Evolutionary conservation across 30 jellyfish, hydroid and myxozoan genomes (phyloP).

Genomic region (Hydra vulgaris): DNA sequence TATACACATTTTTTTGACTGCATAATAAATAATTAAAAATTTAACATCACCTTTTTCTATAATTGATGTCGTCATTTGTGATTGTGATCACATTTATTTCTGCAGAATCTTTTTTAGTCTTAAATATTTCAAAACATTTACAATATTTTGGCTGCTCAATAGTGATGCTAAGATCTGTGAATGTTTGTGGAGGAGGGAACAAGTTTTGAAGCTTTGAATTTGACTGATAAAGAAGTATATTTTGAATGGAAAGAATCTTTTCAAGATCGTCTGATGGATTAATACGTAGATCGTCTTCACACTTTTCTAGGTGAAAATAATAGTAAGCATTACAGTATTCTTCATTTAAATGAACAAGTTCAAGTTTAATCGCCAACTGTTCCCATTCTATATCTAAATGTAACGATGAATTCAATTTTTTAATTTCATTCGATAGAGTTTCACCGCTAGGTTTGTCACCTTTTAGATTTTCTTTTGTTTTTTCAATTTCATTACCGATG

Average conservation of each 20-base stretch:
- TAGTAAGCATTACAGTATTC: constrained; percentile 27
- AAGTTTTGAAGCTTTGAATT: not conserved
- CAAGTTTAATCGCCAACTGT: constrained; percentile 3
- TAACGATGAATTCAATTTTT: not conserved
- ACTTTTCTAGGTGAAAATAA: constrained; percentile 25
- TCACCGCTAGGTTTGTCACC: too few relatives aligned
- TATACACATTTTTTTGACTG: too few relatives aligned
- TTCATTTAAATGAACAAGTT: constrained; percentile 16
- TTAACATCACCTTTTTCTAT: too few relatives aligned
- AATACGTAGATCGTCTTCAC: constrained; percentile 11
- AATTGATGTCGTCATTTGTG: too few relatives aligned
- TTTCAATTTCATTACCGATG: not conserved
- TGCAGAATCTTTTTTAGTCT: too few relatives aligned
- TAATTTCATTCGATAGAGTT: not conserved
- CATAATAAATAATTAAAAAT: too few relatives aligned
- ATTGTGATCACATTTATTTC: too few relatives aligned
- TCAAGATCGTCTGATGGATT: constrained; percentile 15
- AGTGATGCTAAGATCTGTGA: constrained; percentile 23
- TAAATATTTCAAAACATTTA: too few relatives aligned
- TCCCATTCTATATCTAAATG: constrained; percentile 14
- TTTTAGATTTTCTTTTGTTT: constrained; percentile 7
- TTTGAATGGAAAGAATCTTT: constrained; percentile 12
- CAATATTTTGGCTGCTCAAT: not conserved
- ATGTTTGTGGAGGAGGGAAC: constrained; percentile 27
- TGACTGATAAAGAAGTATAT: constrained; percentile 15